Evolutionary conservation across 2,888 invertebrate species (phyloP).

Genomic region (Itoplectis maculator): DNA sequence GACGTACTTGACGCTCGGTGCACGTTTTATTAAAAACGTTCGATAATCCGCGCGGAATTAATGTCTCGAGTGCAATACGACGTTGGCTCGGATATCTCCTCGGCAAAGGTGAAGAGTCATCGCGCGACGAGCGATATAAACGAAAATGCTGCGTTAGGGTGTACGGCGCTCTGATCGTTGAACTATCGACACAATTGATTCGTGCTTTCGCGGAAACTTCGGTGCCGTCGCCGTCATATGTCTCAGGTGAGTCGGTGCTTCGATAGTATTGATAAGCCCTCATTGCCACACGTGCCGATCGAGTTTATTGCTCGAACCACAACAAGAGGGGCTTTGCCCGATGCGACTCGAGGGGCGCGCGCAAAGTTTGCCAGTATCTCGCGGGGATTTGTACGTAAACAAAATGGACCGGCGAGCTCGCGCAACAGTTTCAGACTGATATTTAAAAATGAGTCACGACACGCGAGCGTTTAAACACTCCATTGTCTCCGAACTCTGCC

Average conservation of each 20-base stretch:
- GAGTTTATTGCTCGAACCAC: not conserved
- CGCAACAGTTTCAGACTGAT: constrained; percentile 8
- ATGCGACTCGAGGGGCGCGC: not conserved
- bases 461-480: not conserved
- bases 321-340: not conserved
- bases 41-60: constrained; percentile 56
- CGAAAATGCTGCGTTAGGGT: constrained; percentile 72
- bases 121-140: constrained; percentile 73
- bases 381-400: constrained; percentile 44
- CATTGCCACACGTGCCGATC: not conserved
- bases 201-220: constrained; percentile 72
- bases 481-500: constrained; percentile 27
- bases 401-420: constrained; percentile 28
- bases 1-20: not conserved
- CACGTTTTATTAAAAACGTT: constrained; percentile 39
- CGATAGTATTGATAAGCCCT: constrained; percentile 10
- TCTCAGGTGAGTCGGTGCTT: constrained; percentile 74
- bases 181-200: constrained; percentile 71
- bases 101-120: constrained; percentile 79
- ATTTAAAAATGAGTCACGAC: constrained; percentile 53
- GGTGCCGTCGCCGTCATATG: constrained; percentile 73
- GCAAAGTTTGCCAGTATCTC: constrained; percentile 1
- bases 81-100: constrained; percentile 50
- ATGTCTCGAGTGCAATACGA: constrained; percentile 40
- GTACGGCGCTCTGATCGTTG: constrained; percentile 47